A percentile compares a stretch with the other conserved stretches of the same genome.
Conservation (phyloP, 2,888 invertebrate species). For the Zele albiditarsus region DNA sequence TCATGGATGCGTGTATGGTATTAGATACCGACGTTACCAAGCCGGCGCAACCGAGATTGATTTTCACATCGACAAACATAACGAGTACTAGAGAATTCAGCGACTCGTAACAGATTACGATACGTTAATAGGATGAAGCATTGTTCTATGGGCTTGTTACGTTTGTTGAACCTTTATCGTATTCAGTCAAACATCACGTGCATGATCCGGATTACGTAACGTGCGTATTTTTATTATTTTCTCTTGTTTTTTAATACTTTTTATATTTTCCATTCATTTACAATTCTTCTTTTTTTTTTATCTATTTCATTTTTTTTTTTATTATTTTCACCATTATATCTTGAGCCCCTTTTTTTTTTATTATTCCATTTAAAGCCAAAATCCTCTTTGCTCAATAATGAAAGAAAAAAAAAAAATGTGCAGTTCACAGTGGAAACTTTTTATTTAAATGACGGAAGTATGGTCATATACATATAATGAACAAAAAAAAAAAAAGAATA, state of each 20-base stretch:
- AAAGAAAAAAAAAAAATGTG: neutral
- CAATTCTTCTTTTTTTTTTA: neutral
- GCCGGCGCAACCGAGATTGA: conserved; percentile 42
- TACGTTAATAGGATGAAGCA: conserved; percentile 11
- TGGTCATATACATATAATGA: neutral
- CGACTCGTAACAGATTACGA: conserved; percentile 20
- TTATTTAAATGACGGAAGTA: neutral
- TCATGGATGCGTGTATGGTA: neutral
- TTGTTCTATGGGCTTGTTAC: conserved; percentile 10
- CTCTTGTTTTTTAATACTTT: neutral
- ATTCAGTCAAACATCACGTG: conserved; percentile 10
- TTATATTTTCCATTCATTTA: neutral
- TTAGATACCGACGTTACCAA: conserved; percentile 37
- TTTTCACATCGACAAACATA: conserved; percentile 38
- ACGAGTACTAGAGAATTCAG: conserved; percentile 1
- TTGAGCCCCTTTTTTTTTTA: neutral
- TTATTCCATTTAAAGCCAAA: neutral
- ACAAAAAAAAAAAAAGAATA: neutral
- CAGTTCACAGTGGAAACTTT: neutral
- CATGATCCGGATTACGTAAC: conserved; percentile 37
- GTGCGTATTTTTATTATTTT: conserved; percentile 24
- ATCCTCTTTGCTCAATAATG: neutral
- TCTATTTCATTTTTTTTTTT: neutral
- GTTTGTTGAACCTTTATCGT: conserved; percentile 27
- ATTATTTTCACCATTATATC: neutral